A percentile compares a stretch with the other conserved stretches of the same genome.
Conservation (phyloP, 1,140 invertebrate genomes). For the Tetramorium simillimum region DNA sequence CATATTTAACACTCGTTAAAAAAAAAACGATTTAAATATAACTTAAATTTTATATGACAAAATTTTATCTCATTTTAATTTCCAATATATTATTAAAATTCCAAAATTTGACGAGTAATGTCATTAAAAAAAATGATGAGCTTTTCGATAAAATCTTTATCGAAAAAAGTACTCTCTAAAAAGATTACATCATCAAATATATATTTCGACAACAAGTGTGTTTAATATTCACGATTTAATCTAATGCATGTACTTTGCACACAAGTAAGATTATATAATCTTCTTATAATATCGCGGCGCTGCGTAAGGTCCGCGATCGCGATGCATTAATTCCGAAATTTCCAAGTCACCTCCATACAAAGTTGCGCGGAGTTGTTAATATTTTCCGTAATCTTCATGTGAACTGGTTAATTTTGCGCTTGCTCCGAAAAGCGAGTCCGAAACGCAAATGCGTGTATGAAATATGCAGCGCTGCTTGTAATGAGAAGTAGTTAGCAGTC, state of each 20-base stretch:
- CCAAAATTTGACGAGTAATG: neutral
- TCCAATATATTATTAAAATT: neutral
- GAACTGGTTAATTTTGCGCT: constrained; percentile 29
- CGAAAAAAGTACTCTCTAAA: neutral
- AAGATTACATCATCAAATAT: neutral
- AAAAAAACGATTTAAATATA: too few relatives aligned
- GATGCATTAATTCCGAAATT: constrained; percentile 8
- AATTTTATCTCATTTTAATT: neutral
- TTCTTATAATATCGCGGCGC: neutral
- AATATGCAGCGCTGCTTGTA: constrained; percentile 42
- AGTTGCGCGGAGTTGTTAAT: neutral
- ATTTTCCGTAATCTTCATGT: constrained; percentile 21
- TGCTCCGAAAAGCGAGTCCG: constrained; percentile 4
- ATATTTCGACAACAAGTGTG: neutral
- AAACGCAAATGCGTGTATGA: constrained; percentile 39
- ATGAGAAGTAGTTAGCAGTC: constrained; percentile 35
- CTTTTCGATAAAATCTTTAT: neutral
- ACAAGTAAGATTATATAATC: constrained; percentile 3
- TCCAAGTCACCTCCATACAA: neutral
- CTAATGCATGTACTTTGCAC: neutral
- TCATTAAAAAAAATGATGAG: neutral
- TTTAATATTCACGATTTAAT: constrained; percentile 23
- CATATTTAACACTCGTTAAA: too few relatives aligned
- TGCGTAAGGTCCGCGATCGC: neutral
- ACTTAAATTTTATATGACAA: neutral